These are phyloP conservation scores for Odontothrips loti DNA, from an alignment of 2,888 invertebrate species.

Conservation along the genomic window DNA sequence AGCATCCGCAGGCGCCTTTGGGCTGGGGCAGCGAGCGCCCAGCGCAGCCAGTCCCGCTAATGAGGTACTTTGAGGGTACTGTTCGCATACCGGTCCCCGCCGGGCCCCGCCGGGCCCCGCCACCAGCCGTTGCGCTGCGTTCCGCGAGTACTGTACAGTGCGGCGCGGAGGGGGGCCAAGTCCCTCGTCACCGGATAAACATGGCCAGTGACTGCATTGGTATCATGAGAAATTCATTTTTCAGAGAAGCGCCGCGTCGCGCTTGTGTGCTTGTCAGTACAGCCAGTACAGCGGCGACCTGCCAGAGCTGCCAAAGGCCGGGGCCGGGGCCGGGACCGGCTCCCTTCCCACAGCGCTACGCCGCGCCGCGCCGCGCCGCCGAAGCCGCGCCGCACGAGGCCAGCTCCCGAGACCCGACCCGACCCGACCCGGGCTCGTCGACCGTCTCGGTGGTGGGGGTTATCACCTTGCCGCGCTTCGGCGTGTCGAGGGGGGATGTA, in stretches of 20 bases:
- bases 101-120: neutral
- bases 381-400: neutral
- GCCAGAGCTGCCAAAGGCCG: too few species aligned
- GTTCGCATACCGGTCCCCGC: neutral
- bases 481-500: conserved; percentile 64
- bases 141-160: neutral
- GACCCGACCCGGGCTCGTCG: neutral
- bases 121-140: neutral
- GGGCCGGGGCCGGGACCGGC: too few species aligned
- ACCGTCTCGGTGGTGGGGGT: neutral
- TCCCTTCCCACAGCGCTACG: too few species aligned
- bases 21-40: neutral
- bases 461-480: neutral
- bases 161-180: neutral
- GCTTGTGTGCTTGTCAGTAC: neutral
- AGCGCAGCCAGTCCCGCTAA: neutral
- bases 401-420: neutral
- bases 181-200: too few species aligned
- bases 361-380: neutral
- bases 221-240: too few species aligned
- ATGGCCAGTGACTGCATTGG: too few species aligned
- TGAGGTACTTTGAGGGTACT: conserved; percentile 15
- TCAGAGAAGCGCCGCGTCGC: neutral
- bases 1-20: too few species aligned
- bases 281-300: too few species aligned